Evolutionary conservation across 2,113 vertebrate genomes (phyloP).

Genomic region (Columbina picui): DNA sequence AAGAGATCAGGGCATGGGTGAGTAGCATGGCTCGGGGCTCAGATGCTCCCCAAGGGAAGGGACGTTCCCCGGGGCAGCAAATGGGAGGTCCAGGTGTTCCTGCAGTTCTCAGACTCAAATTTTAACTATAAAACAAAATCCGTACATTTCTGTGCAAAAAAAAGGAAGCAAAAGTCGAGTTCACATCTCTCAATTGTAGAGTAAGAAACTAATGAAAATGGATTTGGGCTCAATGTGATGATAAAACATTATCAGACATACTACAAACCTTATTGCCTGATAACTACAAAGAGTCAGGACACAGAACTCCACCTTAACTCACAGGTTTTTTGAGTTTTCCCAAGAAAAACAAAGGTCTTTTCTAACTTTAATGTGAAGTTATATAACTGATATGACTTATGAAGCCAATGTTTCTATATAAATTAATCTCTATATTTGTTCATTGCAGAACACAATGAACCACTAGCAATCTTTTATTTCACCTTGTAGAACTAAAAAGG

Average conservation of each 20-base stretch:
- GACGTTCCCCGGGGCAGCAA: not conserved
- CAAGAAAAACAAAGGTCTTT: not conserved
- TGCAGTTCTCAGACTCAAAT: not conserved
- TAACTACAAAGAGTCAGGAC: not conserved
- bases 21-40: not conserved
- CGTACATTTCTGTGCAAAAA: not conserved
- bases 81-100: not conserved
- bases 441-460: not conserved
- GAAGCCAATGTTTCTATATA: not conserved
- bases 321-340: not conserved
- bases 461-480: not conserved
- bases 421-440: not conserved
- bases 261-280: not conserved
- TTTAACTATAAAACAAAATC: not conserved
- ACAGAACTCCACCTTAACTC: not conserved
- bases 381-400: not conserved
- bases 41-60: not conserved
- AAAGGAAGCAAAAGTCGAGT: not conserved
- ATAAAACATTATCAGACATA: not conserved
- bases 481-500: not conserved
- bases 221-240: not conserved
- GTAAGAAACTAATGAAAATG: fast-evolving
- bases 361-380: not conserved
- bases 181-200: fast-evolving
- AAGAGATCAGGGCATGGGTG: fast-evolving